Base-by-base conservation (phyloP, 2,888 invertebrate genomes). In the Sphaerophoria rueppellii region DNA sequence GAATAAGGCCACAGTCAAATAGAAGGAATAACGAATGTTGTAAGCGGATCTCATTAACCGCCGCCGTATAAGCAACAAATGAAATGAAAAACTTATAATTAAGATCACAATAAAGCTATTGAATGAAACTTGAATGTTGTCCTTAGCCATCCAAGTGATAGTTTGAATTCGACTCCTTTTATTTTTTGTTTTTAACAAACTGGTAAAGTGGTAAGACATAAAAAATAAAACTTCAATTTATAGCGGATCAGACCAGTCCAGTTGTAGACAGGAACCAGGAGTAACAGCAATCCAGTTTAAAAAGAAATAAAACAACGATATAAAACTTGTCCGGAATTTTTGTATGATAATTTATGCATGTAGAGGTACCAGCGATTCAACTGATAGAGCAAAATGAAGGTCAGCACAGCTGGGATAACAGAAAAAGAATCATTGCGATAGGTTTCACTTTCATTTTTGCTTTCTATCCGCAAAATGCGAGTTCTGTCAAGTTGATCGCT, bases 371-470 rank as follows among this genome's bases (percentile, higher is more conserved):
- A 34, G n/a, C 35, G 14, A n/a, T 37, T 43, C 55, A 69, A 73
- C 69, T 55, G 57, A 63, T 82, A 63, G 48, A 65, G 77, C 46
- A 65, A 69, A 75, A 79, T 82, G 82, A 82, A 82, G 82, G 82
- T 82, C 82, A 79, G 54, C 58, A 35, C 74, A 32, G 65, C 73
- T 82, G 82, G 82, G 82, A 82, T 82, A 57, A 46, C 82, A 82
- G 74, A 52, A 73, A 73, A 69, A 70, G 69, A 80, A 70, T 60
- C 48, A 75, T 6, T 61, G 40, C 55, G 46, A 74, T 74, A 79
- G 82, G 54, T 82, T 82, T 82, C 74, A 74, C 79, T 82, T 82
- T 82, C 82, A 54, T 78, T 57, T 43, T 67, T 9, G 57, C 67
- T 69, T 55, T 69, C 73, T 54, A 67, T 60, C 11, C 6, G 43